Percentiles rank a stretch among this genome's conserved stretches.
phyloP scores from a whole-genome alignment of 2,797 vertebrate species.

The Typhlichthys subterraneus region DNA sequence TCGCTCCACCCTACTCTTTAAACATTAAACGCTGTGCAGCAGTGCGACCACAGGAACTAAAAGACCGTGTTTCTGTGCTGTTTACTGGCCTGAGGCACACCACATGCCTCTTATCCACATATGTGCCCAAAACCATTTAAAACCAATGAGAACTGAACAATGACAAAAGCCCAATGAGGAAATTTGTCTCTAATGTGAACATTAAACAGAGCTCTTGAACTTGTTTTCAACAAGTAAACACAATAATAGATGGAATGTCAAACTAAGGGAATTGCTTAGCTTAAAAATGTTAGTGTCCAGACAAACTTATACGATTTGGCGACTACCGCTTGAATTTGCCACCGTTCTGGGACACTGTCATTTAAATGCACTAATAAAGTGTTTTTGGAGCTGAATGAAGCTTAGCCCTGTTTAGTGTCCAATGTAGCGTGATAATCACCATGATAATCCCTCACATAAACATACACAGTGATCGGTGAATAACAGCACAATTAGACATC shows the following conservation, averaged over 20 bases:
- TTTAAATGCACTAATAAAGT: too few species aligned
- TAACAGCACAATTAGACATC: too few species aligned
- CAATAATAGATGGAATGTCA: not conserved
- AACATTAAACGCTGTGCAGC: slow-evolving; percentile 76
- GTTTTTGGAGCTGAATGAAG: too few species aligned
- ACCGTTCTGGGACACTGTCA: too few species aligned
- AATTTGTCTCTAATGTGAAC: slow-evolving; percentile 32
- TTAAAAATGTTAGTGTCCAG: not conserved
- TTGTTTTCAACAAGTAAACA: too few species aligned
- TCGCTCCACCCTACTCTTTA: slow-evolving; percentile 81
- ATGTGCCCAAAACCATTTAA: slow-evolving; percentile 42
- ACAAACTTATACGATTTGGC: too few species aligned
- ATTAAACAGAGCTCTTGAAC: slow-evolving; percentile 6
- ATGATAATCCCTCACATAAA: too few species aligned
- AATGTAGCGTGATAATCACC: too few species aligned
- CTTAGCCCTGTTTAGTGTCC: too few species aligned
- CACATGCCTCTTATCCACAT: slow-evolving; percentile 66
- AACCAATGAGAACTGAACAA: slow-evolving; percentile 41
- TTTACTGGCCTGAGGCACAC: slow-evolving; percentile 66
- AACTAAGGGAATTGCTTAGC: not conserved
- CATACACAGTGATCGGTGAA: too few species aligned
- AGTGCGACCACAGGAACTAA: slow-evolving; percentile 69
- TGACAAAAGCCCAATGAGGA: slow-evolving; percentile 42
- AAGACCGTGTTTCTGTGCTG: slow-evolving; percentile 67
- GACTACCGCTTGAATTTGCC: too few species aligned